Conservation (phyloP, 2,888 invertebrate species). For the Sarcophaga carnaria region DNA sequence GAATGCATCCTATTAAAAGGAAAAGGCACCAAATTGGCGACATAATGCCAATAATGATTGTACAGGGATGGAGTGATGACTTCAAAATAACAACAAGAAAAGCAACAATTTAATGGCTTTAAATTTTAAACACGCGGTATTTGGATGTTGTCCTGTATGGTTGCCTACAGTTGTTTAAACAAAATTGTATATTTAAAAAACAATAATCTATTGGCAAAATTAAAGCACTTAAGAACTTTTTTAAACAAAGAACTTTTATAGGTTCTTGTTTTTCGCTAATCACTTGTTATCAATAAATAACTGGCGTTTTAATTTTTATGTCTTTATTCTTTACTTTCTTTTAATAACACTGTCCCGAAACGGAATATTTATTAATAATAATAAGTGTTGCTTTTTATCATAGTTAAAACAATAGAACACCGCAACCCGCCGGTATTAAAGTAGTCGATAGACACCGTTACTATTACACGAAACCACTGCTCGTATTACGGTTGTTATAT, state of each 20-base stretch:
- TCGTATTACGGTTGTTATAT: conserved; percentile 1
- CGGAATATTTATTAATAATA: not conserved
- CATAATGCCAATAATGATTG: conserved; percentile 10
- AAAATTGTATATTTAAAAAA: not conserved
- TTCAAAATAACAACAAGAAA: conserved; percentile 31
- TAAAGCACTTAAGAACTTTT: conserved; percentile 1
- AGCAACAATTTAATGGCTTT: not conserved
- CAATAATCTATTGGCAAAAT: conserved; percentile 1
- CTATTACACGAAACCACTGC: conserved; percentile 25
- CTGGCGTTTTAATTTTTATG: conserved; percentile 1
- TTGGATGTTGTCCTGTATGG: not conserved
- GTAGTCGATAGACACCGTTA: conserved; percentile 3
- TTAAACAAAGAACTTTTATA: conserved; percentile 50
- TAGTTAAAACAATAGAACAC: not conserved
- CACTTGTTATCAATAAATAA: conserved; percentile 51
- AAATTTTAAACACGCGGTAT: not conserved
- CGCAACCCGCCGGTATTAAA: conserved; percentile 45
- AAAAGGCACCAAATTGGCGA: conserved; percentile 62
- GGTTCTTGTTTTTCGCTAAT: conserved; percentile 27
- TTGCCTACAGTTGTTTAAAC: conserved; percentile 1
- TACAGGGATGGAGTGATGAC: conserved; percentile 22
- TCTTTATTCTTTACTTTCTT: conserved; percentile 16
- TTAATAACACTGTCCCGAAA: conserved; percentile 16
- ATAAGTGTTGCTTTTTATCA: conserved; percentile 10
- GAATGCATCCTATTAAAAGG: conserved; percentile 56